A percentile compares a stretch with the other conserved stretches of the same genome.
Conservation (phyloP, 2,888 invertebrate species). For the Lomographa bimaculata region DNA sequence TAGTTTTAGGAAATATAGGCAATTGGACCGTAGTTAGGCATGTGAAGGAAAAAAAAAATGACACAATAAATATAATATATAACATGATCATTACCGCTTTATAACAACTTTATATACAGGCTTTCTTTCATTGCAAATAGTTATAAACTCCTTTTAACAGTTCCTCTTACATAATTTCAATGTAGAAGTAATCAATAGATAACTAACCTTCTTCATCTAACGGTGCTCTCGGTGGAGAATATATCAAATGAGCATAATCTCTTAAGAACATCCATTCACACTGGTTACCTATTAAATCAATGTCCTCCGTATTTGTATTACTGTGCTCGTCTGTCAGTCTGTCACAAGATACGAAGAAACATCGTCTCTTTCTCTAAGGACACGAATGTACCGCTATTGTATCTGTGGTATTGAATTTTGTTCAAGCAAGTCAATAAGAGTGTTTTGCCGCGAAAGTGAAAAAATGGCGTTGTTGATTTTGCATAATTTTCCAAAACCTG, state of each 20-base stretch:
- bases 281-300: constrained; percentile 64
- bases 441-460: too few relatives aligned
- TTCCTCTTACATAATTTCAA: constrained; percentile 29
- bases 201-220: constrained; percentile 17
- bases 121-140: neutral
- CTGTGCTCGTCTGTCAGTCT: constrained; percentile 48
- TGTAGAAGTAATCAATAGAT: constrained; percentile 25
- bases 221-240: constrained; percentile 33
- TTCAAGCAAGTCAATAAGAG: too few relatives aligned
- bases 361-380: constrained; percentile 37
- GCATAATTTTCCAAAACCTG: too few relatives aligned
- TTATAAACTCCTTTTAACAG: neutral
- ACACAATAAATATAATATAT: too few relatives aligned
- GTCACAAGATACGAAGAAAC: constrained; percentile 54
- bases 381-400: constrained; percentile 29
- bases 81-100: too few relatives aligned
- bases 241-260: constrained; percentile 53
- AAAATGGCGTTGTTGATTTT: too few relatives aligned
- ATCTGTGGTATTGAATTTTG: constrained; percentile 14
- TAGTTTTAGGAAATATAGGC: too few relatives aligned
- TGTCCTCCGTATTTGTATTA: constrained; percentile 65
- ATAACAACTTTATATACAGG: too few relatives aligned
- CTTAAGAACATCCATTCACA: constrained; percentile 55
- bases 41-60: too few relatives aligned
- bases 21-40: too few relatives aligned